Conservation (phyloP, 2,113 vertebrate species). For the Megaceryle maxima region DNA sequence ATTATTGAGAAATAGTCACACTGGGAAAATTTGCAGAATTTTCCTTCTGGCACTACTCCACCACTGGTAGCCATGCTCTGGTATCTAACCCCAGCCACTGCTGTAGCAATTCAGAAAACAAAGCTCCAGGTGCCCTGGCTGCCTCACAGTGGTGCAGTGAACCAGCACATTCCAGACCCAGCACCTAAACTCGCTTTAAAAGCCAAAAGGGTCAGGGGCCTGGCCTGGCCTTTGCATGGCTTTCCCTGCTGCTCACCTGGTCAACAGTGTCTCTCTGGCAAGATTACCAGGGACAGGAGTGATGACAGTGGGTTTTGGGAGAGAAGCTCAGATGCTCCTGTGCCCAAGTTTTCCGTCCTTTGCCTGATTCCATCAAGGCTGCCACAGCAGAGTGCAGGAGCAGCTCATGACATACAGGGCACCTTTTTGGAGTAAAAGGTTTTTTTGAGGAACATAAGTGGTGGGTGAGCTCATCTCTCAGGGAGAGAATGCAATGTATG, state of each 20-base stretch:
- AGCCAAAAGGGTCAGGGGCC: background rate
- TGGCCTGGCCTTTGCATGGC: background rate
- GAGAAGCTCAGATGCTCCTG: fast-evolving
- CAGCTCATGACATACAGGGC: background rate
- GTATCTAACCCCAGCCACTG: background rate
- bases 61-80: background rate
- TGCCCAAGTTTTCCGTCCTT: background rate
- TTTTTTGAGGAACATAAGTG: background rate
- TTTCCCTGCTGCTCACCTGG: background rate
- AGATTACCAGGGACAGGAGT: background rate
- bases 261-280: fast-evolving
- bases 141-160: background rate
- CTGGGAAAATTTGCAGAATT: constrained; percentile 6
- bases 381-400: background rate
- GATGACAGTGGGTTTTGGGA: background rate
- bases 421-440: background rate
- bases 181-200: background rate
- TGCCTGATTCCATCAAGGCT: background rate
- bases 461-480: background rate
- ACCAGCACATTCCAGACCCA: background rate
- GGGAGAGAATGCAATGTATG: background rate
- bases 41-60: constrained; percentile 28
- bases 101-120: background rate
- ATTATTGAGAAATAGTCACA: background rate
- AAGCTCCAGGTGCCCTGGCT: background rate